Conservation (phyloP, 2,113 vertebrate genomes). For the Pardalotus punctatus region DNA sequence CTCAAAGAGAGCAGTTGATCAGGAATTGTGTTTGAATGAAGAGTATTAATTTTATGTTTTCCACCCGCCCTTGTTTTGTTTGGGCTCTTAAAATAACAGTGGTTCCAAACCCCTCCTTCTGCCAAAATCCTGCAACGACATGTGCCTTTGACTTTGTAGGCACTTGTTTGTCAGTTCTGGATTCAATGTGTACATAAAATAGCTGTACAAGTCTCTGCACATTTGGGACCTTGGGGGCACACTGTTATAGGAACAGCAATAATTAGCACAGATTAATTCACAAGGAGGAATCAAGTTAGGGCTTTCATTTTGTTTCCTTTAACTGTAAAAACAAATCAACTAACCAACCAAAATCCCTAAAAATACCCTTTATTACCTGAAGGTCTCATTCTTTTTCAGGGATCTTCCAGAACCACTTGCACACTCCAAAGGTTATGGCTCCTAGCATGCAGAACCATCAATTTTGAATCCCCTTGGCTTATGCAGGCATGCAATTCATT, state of each 20-base stretch:
- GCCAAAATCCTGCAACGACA: not conserved
- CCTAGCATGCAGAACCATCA: not conserved
- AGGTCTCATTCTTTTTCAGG: not conserved
- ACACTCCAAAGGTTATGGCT: not conserved
- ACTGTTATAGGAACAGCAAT: not conserved
- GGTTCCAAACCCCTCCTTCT: not conserved
- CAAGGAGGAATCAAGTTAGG: not conserved
- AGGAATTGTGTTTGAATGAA: not conserved
- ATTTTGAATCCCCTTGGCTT: not conserved
- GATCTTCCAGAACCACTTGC: not conserved
- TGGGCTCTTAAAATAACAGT: not conserved
- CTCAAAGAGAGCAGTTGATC: not conserved
- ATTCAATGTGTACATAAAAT: not conserved
- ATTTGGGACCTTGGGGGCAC: not conserved
- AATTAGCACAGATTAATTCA: slow-evolving; percentile 9
- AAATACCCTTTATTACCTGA: not conserved
- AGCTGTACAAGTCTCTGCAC: not conserved
- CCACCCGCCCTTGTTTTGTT: not conserved
- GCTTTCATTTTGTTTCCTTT: not conserved
- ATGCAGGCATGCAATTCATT: not conserved
- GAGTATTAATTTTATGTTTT: not conserved
- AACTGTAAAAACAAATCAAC: not conserved
- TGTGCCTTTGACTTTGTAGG: not conserved
- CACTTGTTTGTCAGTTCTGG: not conserved
- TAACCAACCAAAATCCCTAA: not conserved